Conservation (phyloP, 64 coral and sea anemone species). For the Catalaphyllia jardinei region DNA sequence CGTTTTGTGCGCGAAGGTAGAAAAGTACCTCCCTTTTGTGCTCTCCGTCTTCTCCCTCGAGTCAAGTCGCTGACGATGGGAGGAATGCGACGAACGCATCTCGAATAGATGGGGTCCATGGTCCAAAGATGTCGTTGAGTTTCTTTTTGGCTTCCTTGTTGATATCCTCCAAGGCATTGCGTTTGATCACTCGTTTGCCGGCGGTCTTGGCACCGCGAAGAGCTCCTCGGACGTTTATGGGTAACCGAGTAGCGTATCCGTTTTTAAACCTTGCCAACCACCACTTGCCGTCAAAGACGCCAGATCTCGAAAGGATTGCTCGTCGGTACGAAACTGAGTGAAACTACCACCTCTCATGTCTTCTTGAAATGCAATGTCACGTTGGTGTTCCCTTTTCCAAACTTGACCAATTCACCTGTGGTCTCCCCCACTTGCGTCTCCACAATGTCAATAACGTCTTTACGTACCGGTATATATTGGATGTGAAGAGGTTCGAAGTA, state of each 20-base stretch:
- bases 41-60: no score
- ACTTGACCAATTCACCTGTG: not conserved
- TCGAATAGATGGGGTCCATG: not conserved
- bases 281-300: no score
- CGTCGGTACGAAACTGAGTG: not conserved
- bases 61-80: no score
- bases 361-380: constrained; percentile 47
- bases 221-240: no score
- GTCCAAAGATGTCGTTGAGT: not conserved
- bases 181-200: no score
- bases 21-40: no score
- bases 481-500: constrained; percentile 20
- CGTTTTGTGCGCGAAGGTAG: no score
- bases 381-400: not conserved
- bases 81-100: not conserved
- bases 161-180: no score
- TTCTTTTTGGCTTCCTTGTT: not conserved
- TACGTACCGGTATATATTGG: not conserved
- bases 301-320: not conserved
- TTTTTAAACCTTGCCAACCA: no score
- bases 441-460: not conserved
- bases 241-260: no score
- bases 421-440: not conserved
- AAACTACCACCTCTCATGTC: not conserved
- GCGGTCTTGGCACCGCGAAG: no score